Percentiles rank a stretch among this genome's conserved stretches.
phyloP scores from a whole-genome alignment of 2,113 vertebrate genomes.

The Tetraodon nigroviridis region DNA sequence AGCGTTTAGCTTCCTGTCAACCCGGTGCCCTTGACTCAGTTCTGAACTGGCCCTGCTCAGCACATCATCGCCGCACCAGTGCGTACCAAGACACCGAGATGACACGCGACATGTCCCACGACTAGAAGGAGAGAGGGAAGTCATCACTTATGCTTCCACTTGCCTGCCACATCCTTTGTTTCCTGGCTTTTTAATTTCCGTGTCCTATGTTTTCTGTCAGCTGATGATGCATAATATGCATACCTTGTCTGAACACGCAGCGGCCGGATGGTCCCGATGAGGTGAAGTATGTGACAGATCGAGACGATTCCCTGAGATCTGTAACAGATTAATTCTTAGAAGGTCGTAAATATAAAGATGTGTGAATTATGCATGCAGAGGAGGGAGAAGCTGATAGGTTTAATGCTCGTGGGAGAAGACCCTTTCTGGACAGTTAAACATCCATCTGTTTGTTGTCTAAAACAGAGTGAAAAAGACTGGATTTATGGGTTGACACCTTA shows the following conservation, averaged over 20 bases:
- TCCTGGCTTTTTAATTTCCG: slow-evolving; percentile 66
- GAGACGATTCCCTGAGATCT: slow-evolving; percentile 49
- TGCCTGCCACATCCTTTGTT: slow-evolving; percentile 59
- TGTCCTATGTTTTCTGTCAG: slow-evolving; percentile 65
- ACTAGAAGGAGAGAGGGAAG: slow-evolving; percentile 34
- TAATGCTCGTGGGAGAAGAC: slow-evolving; percentile 31
- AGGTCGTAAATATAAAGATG: slow-evolving; percentile 63
- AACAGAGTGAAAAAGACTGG: neutral
- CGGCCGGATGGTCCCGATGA: slow-evolving; percentile 33
- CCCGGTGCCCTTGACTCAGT: slow-evolving; percentile 68
- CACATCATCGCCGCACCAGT: slow-evolving; percentile 68
- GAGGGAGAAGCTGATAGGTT: slow-evolving; percentile 44
- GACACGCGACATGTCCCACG: slow-evolving; percentile 71
- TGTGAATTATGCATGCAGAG: slow-evolving; percentile 67
- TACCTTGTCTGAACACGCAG: slow-evolving; percentile 46
- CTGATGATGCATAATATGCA: slow-evolving; percentile 62
- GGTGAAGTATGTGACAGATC: slow-evolving; percentile 47
- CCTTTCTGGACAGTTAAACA: slow-evolving; percentile 38
- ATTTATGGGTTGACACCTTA: too few relatives aligned
- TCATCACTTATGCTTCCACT: slow-evolving; percentile 61
- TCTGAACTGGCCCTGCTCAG: slow-evolving; percentile 60
- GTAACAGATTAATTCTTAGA: slow-evolving; percentile 63
- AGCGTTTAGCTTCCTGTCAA: slow-evolving; percentile 69
- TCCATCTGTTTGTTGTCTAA: slow-evolving; percentile 37
- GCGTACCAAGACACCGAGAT: slow-evolving; percentile 64